Percentiles rank a stretch among this genome's conserved stretches.
Evolutionary conservation across 1,140 invertebrate genomes (phyloP).

Genomic region (Tachypleus tridentatus): DNA sequence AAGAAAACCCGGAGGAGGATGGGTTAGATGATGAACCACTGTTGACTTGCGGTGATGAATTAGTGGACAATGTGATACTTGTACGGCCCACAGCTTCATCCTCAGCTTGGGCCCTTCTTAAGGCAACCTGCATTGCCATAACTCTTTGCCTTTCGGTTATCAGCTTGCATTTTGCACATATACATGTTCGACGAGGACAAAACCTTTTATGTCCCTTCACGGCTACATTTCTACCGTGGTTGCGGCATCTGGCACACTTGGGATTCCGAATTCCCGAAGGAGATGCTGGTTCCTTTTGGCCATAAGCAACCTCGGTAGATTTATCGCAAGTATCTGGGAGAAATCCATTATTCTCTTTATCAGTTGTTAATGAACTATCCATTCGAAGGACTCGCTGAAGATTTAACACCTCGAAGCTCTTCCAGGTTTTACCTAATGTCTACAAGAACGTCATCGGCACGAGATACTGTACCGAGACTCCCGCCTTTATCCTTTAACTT

Average conservation of each 20-base stretch:
- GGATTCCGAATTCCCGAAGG: conserved; percentile 32
- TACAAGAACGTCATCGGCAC: no score
- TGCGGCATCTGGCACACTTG: conserved; percentile 71
- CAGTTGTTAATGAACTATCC: no score
- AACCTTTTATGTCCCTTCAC: conserved; percentile 83
- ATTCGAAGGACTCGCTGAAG: no score
- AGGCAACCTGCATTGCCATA: conserved; percentile 63
- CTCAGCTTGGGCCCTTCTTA: conserved; percentile 56
- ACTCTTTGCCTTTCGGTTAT: conserved; percentile 64
- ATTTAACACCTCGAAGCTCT: no score
- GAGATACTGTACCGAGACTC: no score
- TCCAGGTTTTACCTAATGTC: no score
- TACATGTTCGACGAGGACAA: conserved; percentile 66
- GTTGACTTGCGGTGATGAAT: neutral
- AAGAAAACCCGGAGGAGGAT: neutral
- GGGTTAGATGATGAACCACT: neutral
- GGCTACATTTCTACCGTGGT: conserved; percentile 68
- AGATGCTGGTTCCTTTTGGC: no score
- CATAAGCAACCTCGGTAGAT: no score
- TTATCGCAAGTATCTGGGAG: no score
- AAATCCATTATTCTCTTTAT: no score
- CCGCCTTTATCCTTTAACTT: no score
- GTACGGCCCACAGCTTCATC: conserved; percentile 41
- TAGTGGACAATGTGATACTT: neutral
- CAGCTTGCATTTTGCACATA: conserved; percentile 64